Evolutionary conservation across 2,797 vertebrate species (phyloP), one percentile per base, ranked within the genome.

Genomic region (Gobio occitaniae): DNA sequence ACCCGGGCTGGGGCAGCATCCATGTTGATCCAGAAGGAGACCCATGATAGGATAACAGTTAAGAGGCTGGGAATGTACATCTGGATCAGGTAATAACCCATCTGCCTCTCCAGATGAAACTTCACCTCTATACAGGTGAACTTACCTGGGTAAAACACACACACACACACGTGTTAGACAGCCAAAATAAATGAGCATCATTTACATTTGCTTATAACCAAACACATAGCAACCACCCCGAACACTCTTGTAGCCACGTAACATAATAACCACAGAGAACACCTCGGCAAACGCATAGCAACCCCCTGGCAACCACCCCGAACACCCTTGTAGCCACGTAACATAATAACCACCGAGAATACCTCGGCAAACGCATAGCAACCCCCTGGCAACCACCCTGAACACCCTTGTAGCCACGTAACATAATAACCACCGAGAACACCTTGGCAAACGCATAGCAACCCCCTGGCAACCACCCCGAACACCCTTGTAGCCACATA

Each of bases 21-120:
- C 97, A 99, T 99, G 91, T 98, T 98, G 93, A 98, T 98, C 97
- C 97, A 99, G 91, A 98, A 98, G 17, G 97, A 99, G 69, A 98
- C 95, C 97, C 97, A 99, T 87, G 97, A 98, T 71, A 99, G 95
- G 93, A 98, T 99, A 91, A 98, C 97, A 0, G 97, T 99, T 86
- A 99, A 96, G 47, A 99, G 94, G 88, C 97, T 98, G 41, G 97
- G 97, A 69, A 99, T 98, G 44, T 99, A 99, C 97, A 98, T 99
- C 96, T 99, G 98, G 93, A 99, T 99, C 91, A 99, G 93, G 91
- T 99, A 99, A 92, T 99, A 99, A 83, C 98, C 97, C 97, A 99
- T 99, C 90, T 99, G 97, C 82, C 97, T 93, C 92, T 99, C 97
- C 93, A 99, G 92, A 93, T 98, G 96, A 95, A 99, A 99, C 89